Conservation (phyloP, 1,140 invertebrate genomes). For the Eumeta japonica region DNA sequence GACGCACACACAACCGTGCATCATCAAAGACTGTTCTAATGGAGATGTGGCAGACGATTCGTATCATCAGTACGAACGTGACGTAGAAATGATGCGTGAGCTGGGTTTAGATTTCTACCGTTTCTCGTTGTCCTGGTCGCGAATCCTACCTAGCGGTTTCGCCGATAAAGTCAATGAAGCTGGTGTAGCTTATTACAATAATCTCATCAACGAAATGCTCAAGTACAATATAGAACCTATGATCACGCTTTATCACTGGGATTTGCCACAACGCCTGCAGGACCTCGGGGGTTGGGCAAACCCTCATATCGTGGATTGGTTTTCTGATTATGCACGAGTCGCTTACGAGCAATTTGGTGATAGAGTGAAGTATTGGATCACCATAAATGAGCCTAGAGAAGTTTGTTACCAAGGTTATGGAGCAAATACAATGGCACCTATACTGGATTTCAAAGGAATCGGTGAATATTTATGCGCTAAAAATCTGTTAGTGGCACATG, state of each 20-base stretch:
- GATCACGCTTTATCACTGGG: too few species aligned
- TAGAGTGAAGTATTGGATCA: constrained; percentile 50
- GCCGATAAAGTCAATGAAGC: constrained; percentile 49
- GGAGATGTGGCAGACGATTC: constrained; percentile 27
- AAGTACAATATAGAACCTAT: constrained; percentile 40
- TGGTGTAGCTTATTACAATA: too few species aligned
- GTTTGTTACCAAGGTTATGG: constrained; percentile 37
- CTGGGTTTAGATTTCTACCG: constrained; percentile 50
- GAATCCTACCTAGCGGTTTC: too few species aligned
- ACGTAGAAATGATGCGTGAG: constrained; percentile 34
- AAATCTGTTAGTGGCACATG: constrained; percentile 58
- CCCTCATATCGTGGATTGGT: too few species aligned
- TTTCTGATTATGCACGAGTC: constrained; percentile 56
- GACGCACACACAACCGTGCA: constrained; percentile 20
- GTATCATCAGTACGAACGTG: constrained; percentile 27
- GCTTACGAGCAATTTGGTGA: constrained; percentile 53
- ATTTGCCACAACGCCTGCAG: too few species aligned
- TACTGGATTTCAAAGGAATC: constrained; percentile 30
- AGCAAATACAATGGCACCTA: constrained; percentile 22
- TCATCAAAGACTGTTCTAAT: constrained; percentile 17
- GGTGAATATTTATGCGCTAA: constrained; percentile 58
- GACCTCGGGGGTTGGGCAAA: too few species aligned
- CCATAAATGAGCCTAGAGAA: constrained; percentile 51
- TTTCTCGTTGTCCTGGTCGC: constrained; percentile 67
- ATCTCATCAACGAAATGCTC: too few species aligned